Conservation (phyloP, 1,140 invertebrate species). For the Philotrypesis tridentata region DNA sequence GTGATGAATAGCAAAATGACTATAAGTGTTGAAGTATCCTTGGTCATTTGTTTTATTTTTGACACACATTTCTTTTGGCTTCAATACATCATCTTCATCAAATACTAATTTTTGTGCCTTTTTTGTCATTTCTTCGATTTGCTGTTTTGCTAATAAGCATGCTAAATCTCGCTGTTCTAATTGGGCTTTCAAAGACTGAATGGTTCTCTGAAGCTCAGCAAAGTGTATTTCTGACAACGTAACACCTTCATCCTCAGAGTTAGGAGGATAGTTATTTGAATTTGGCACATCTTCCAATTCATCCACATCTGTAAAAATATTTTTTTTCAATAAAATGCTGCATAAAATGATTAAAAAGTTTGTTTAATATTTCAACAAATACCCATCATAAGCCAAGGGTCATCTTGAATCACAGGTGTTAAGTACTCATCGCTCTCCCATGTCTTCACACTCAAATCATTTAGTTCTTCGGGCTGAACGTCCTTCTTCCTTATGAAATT, state of each 20-base stretch:
- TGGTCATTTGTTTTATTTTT: conserved; percentile 76
- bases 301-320: conserved; percentile 61
- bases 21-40: conserved; percentile 96
- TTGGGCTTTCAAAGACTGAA: conserved; percentile 71
- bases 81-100: conserved; percentile 72
- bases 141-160: conserved; percentile 67
- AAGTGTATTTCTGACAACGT: conserved; percentile 79
- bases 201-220: conserved; percentile 77
- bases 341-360: not conserved
- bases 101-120: conserved; percentile 69
- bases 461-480: conserved; percentile 75
- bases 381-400: conserved; percentile 90
- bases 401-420: conserved; percentile 83
- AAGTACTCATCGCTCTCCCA: conserved; percentile 89
- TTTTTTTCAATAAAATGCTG: not conserved
- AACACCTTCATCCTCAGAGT: conserved; percentile 77
- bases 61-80: conserved; percentile 66
- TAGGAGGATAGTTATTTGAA: conserved; percentile 63
- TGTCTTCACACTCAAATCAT: conserved; percentile 70
- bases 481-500: conserved; percentile 87
- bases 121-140: conserved; percentile 70
- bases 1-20: conserved; percentile 98
- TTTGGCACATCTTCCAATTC: conserved; percentile 70
- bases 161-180: conserved; percentile 66
- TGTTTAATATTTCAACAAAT: conserved; percentile 57